Evolutionary conservation across 2,888 invertebrate species (phyloP), one percentile per base, ranked within the genome.

Genomic region (Sipunculus nudus): DNA sequence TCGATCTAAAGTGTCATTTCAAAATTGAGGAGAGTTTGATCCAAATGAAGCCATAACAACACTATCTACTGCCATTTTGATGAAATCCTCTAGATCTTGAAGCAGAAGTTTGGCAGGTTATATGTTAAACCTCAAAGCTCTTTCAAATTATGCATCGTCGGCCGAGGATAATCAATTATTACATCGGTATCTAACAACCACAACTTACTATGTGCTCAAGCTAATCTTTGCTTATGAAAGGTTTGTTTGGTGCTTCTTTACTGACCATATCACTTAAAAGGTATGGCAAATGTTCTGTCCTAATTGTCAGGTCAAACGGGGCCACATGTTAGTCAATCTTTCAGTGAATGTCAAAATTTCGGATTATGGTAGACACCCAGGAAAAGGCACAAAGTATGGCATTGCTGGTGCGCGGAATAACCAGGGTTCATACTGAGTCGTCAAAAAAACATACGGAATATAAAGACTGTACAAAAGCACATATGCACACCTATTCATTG

Each of bases 351-450:
- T 25, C n/a, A n/a, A n/a, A n/a, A n/a, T n/a, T n/a, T n/a, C n/a
- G n/a, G n/a, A n/a, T n/a, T n/a, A n/a, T 4, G 25, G 41, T n/a
- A n/a, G n/a, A 5, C 53, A 53, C 8, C 55, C 10, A 0, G 26
- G 54, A 43, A 58, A 57, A 13, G 63, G 66, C 13, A 49, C 53
- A 26, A 57, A 57, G 25, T 60, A 64, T 10, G 66, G 66, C 1
- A 58, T 41, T 21, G 61, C 58, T 1, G 59, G 63, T 21, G 49
- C 58, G 2, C 66, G 48, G 13, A 35, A 31, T 28, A 66, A 31
- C 66, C 66, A 66, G 2, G 61, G 61, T 48, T 66, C 61, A n/a
- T 58, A 59, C 19, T 47, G 32, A 6, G 66, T 64, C 2, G 38
- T 41, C 8, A 64, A 2, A n/a, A 31, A 28, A 2, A 59, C 52